Conservation (phyloP, 1,140 invertebrate genomes). For the Macrosteles quadrilineatus region DNA sequence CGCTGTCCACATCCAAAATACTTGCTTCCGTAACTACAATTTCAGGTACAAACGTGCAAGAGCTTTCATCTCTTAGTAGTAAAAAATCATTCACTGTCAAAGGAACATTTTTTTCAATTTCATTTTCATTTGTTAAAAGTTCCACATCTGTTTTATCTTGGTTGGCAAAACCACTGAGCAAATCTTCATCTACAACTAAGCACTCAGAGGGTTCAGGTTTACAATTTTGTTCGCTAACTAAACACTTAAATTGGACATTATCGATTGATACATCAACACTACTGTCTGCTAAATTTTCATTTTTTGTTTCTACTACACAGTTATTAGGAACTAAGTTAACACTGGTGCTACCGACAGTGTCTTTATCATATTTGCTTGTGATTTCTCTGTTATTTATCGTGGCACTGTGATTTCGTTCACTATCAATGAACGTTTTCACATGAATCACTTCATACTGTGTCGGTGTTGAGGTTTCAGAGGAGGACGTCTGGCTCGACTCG, state of each 20-base stretch:
- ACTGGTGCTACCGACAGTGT: neutral
- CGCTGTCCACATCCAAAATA: slow-evolving; percentile 28
- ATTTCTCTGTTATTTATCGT: neutral
- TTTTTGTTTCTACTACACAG: neutral
- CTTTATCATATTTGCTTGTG: neutral
- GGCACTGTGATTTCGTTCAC: neutral
- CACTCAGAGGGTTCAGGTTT: no score
- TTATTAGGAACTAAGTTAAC: neutral
- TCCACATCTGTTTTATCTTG: no score
- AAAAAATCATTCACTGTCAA: no score
- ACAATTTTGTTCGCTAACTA: no score
- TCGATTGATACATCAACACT: neutral
- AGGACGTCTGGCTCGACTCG: neutral
- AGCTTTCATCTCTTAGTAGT: neutral
- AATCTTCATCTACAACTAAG: no score
- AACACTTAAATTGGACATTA: no score
- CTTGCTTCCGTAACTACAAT: slow-evolving; percentile 39
- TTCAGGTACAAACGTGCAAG: slow-evolving; percentile 33
- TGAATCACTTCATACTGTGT: slow-evolving; percentile 11
- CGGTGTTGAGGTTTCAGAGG: slow-evolving; percentile 12
- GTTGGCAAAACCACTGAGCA: no score
- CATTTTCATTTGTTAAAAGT: no score
- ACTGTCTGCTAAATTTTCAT: no score
- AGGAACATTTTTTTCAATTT: no score
- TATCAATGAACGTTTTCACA: neutral